Conservation (phyloP, 2,888 invertebrate genomes). For the Phaedon cochleariae region DNA sequence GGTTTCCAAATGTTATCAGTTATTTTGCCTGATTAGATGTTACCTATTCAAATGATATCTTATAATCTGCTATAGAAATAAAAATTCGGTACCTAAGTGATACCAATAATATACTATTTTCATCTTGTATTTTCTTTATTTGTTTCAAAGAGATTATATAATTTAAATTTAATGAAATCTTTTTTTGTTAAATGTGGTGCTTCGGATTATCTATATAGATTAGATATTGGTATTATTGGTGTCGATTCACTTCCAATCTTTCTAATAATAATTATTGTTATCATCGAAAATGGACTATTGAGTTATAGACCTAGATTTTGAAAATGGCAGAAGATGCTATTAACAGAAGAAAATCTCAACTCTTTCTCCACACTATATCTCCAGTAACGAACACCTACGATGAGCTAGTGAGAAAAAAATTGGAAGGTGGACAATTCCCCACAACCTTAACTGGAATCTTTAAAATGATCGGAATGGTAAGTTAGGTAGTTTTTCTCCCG, state of each 20-base stretch:
- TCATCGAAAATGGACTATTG: background rate
- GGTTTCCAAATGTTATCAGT: background rate
- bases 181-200: no score
- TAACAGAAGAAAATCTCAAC: constrained; percentile 41
- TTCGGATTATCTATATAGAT: constrained; percentile 5
- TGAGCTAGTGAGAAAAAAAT: constrained; percentile 47
- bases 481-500: constrained; percentile 12
- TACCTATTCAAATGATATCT: background rate
- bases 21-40: background rate
- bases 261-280: background rate
- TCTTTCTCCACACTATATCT: constrained; percentile 41
- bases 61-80: background rate
- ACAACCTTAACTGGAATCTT: constrained; percentile 47
- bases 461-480: constrained; percentile 48
- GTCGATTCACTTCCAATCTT: background rate
- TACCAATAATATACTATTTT: no score
- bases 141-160: no score
- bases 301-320: constrained; percentile 2
- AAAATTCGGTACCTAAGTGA: background rate
- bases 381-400: constrained; percentile 45
- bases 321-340: constrained; percentile 39
- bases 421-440: constrained; percentile 48
- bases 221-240: constrained; percentile 8
- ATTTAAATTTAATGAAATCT: no score
- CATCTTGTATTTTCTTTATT: no score